These are phyloP conservation scores for Crossaster papposus DNA, from an alignment of 53 echinoderm and acorn worm genomes.

Conservation along the genomic window DNA sequence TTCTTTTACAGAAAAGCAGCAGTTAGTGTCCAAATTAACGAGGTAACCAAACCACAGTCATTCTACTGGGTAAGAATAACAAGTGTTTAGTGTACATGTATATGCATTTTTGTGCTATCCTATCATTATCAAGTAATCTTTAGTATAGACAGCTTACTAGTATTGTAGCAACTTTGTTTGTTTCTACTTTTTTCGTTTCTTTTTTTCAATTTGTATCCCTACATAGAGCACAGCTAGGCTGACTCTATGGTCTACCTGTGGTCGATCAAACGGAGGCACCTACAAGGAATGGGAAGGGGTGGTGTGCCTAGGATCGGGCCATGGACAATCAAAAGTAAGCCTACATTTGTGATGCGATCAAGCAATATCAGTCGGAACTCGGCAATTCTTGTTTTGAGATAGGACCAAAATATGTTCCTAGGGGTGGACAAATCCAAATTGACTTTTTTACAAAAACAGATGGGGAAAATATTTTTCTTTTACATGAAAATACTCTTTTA, in stretches of 20 bases:
- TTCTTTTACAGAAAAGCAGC: conserved; percentile 14
- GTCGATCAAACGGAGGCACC: conserved; percentile 88
- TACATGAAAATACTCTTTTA: too few species aligned
- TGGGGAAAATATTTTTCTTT: too few species aligned
- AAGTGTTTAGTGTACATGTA: neutral
- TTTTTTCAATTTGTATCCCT: neutral
- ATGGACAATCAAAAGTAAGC: conserved; percentile 60
- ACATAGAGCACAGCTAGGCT: conserved; percentile 67
- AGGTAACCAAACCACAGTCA: conserved; percentile 7
- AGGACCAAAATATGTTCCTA: too few species aligned
- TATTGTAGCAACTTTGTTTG: neutral
- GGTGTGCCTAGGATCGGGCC: conserved; percentile 72
- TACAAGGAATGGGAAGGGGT: conserved; percentile 96
- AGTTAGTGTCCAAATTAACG: conserved; percentile 29
- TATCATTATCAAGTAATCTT: too few species aligned
- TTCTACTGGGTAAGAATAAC: conserved; percentile 39
- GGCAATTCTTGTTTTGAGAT: too few species aligned
- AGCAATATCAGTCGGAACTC: too few species aligned
- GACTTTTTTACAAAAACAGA: too few species aligned
- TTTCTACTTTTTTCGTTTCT: neutral
- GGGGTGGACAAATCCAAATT: too few species aligned
- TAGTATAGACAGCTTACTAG: too few species aligned
- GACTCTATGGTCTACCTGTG: conserved; percentile 96
- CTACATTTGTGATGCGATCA: too few species aligned
- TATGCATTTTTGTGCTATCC: too few species aligned